Evolutionary conservation across 1,140 invertebrate genomes (phyloP).

Genomic region (Atta texana): DNA sequence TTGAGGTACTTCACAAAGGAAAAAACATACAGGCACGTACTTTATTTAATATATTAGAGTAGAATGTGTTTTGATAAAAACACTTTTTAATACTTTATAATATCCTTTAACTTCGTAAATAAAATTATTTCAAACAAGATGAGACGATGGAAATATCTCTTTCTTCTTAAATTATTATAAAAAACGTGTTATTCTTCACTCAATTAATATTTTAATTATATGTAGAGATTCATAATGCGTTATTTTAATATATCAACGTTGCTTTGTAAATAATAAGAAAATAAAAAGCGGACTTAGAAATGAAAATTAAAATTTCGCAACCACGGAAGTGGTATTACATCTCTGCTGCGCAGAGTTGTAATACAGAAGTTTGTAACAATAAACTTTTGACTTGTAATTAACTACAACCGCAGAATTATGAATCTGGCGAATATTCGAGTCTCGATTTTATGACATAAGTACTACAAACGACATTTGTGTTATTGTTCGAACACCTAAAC

Average conservation of each 20-base stretch:
- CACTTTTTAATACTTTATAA: background rate
- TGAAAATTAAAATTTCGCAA: constrained; percentile 23
- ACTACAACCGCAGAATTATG: constrained; percentile 38
- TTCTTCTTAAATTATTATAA: background rate
- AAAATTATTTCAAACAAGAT: constrained; percentile 7
- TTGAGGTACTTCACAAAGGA: background rate
- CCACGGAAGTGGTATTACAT: constrained; percentile 14
- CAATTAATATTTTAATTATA: constrained; percentile 18
- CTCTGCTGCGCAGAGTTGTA: background rate
- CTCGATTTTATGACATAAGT: constrained; percentile 54
- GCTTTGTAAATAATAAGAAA: background rate
- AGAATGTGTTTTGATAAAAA: constrained; percentile 2
- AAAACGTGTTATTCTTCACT: background rate
- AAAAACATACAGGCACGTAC: background rate
- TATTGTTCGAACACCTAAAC: background rate
- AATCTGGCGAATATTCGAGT: constrained; percentile 37
- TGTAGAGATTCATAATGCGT: background rate
- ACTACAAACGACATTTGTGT: constrained; percentile 27
- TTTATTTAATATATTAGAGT: constrained; percentile 23
- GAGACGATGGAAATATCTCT: background rate
- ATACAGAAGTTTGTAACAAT: constrained; percentile 36
- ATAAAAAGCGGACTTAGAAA: background rate
- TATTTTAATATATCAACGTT: background rate
- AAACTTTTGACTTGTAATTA: constrained; percentile 56
- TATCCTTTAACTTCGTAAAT: background rate